Evolutionary conservation across 2,888 invertebrate species (phyloP), one percentile per base, ranked within the genome.

Genomic region (Aleiodes alternator): DNA sequence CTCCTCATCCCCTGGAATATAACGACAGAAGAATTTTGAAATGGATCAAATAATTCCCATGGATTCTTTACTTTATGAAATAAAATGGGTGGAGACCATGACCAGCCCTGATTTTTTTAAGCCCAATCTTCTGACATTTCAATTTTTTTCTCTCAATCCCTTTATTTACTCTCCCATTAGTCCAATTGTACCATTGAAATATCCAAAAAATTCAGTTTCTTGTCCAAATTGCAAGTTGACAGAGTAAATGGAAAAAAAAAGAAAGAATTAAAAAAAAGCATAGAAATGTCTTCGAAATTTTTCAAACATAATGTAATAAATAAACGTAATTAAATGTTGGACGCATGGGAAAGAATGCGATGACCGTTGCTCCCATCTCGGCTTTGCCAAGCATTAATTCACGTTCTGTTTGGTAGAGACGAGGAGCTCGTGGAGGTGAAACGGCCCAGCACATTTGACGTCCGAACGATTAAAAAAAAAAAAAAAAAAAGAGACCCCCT

Each of bases 341-440:
- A 56, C 56, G 43, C 56, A 38, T 73, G 69, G 56, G 43, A 56
- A 69, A 71, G 57, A 34, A 64, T 38, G 56, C 68, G 43, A 68
- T 55, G 64, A 69, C 53, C 66, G 59, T 59, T 59, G 59, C 59
- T 59, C 59, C 59, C 59, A 59, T 59, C 59, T 59, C 59, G 59
- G 38, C 59, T 59, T 59, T 59, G 59, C 59, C 59, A 59, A 43
- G 64, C 69, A 70, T 70, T 56, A 56, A 64, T 61, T 75, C 68
- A 64, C 43, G 55, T 73, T 64, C 69, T 23, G 72, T 69, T 57
- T 56, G 48, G 34, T 55, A 61, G 48, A 72, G 69, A 73, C 69
- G 76, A 75, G 66, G 53, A 64, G 75, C 70, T 70, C 11, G 43
- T 9, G 43, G 43, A 43, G 43, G 51, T 14, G 51, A 51, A 14